Conservation (phyloP, 2,797 vertebrate species). For the Pseudochromis fuscus region DNA sequence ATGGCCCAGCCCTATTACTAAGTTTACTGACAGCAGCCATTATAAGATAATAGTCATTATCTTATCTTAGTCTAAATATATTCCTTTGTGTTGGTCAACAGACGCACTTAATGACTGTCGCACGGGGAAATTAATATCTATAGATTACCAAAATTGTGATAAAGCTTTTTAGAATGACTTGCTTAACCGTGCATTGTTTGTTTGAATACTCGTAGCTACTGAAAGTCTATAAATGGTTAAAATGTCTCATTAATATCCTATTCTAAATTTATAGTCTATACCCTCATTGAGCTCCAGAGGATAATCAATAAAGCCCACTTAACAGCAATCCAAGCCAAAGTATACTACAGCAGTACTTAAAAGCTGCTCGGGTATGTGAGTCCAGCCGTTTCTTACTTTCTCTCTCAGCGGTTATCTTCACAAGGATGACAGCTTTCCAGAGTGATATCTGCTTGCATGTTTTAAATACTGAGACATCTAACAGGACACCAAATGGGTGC, state of each 20-base stretch:
- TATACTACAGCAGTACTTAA: slow-evolving; percentile 39
- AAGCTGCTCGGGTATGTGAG: slow-evolving; percentile 33
- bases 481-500: slow-evolving; percentile 36
- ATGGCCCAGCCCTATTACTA: too few species aligned
- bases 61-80: too few species aligned
- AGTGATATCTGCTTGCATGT: slow-evolving; percentile 50
- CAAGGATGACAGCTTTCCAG: slow-evolving; percentile 54
- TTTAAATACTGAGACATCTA: slow-evolving; percentile 56
- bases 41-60: too few species aligned
- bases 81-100: too few species aligned
- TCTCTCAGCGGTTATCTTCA: slow-evolving; percentile 50
- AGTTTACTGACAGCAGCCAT: too few species aligned
- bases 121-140: neutral
- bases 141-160: too few species aligned
- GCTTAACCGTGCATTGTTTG: too few species aligned
- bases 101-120: too few species aligned
- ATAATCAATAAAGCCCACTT: slow-evolving; percentile 72
- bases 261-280: slow-evolving; percentile 36
- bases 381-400: too few species aligned
- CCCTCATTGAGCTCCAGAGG: slow-evolving; percentile 35
- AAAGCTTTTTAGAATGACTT: too few species aligned
- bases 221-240: slow-evolving; percentile 38
- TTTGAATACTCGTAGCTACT: neutral
- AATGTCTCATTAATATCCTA: slow-evolving; percentile 45
- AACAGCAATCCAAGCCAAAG: slow-evolving; percentile 56